Conservation (phyloP, 2,888 invertebrate species). For the Eupeodes latifasciatus region DNA sequence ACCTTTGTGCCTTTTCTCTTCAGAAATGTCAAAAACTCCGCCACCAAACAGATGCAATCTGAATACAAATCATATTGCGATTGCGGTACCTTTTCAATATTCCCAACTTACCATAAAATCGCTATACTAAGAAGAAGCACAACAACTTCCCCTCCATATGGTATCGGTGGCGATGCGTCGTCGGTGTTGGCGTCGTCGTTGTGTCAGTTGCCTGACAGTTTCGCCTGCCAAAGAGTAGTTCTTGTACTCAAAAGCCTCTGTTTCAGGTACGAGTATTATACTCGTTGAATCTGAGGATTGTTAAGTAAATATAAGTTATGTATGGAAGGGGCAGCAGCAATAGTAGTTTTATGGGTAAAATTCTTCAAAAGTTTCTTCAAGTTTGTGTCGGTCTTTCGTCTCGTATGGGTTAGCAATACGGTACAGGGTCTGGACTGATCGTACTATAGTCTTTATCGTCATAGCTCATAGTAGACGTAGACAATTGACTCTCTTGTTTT, state of each 20-base stretch:
- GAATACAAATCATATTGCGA: constrained; percentile 64
- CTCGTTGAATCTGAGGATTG: background rate
- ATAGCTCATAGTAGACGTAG: background rate
- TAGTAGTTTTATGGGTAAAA: constrained; percentile 54
- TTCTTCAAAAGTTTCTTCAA: constrained; percentile 72
- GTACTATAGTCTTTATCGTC: background rate
- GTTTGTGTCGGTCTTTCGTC: constrained; percentile 64
- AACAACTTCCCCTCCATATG: constrained; percentile 49
- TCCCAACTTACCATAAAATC: constrained; percentile 65
- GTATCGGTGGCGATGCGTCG: background rate
- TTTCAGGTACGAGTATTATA: background rate
- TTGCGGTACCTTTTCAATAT: constrained; percentile 68
- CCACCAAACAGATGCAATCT: constrained; percentile 45
- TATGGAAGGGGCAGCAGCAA: constrained; percentile 51
- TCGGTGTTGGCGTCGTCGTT: background rate
- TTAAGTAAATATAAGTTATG: background rate
- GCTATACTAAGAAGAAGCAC: constrained; percentile 37
- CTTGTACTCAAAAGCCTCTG: constrained; percentile 22
- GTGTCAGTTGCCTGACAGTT: background rate
- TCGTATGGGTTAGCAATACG: constrained; percentile 43
- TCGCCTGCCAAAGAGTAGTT: constrained; percentile 32
- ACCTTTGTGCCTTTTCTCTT: background rate
- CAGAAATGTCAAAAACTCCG: constrained; percentile 42
- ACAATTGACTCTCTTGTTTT: constrained; percentile 10
- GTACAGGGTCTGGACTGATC: constrained; percentile 12